These are phyloP conservation scores for Zosterops lateralis DNA, from an alignment of 2,113 vertebrate species.

Conservation along the genomic window DNA sequence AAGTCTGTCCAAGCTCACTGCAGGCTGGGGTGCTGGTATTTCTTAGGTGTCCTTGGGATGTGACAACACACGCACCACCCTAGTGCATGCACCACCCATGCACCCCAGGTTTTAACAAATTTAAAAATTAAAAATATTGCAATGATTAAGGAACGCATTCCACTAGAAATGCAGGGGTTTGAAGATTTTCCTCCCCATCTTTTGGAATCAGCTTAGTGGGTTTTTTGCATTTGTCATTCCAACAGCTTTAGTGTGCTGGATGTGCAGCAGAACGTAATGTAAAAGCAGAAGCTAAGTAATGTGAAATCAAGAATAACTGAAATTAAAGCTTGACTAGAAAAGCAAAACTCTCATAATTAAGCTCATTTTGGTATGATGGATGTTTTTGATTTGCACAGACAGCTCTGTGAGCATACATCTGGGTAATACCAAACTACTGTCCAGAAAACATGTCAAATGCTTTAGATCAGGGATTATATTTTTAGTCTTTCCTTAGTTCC, in stretches of 20 bases:
- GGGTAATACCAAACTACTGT: slow-evolving; percentile 56
- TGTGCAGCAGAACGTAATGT: neutral
- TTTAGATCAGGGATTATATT: slow-evolving; percentile 59
- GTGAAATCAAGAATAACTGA: slow-evolving; percentile 21
- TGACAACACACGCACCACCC: neutral
- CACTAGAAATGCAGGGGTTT: neutral
- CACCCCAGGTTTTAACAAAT: neutral
- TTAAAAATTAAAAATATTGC: neutral
- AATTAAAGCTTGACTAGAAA: slow-evolving; percentile 22
- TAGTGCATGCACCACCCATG: neutral
- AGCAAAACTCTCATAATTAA: slow-evolving; percentile 37
- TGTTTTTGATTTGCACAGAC: slow-evolving; percentile 32
- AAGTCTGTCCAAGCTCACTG: neutral
- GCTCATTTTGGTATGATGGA: neutral
- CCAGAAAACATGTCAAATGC: slow-evolving; percentile 51
- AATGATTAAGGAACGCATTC: neutral
- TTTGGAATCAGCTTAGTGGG: neutral
- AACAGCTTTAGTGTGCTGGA: neutral
- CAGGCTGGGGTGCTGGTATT: neutral
- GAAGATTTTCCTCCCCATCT: neutral
- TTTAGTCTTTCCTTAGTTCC: slow-evolving; percentile 30
- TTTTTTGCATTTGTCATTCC: fast-evolving
- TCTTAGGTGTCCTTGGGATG: neutral
- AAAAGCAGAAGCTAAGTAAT: neutral
- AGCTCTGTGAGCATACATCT: slow-evolving; percentile 2